These are phyloP conservation scores for Branchipolynoe longqiensis DNA, from an alignment of 2,888 invertebrate species.

Conservation along the genomic window DNA sequence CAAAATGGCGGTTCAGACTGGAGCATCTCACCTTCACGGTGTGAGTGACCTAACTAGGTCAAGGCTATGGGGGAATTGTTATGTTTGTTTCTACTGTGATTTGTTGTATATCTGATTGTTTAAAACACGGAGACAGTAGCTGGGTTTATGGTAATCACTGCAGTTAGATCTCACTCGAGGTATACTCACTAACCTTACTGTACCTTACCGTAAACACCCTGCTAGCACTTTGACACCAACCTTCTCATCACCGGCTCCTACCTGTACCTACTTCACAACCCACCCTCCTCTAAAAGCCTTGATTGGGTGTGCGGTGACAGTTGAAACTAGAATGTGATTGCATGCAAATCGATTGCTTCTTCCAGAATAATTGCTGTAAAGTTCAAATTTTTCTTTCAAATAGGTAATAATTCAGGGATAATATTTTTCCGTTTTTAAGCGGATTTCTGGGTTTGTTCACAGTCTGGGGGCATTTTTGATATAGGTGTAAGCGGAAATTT, in stretches of 20 bases:
- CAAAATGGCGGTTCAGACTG: too few relatives aligned
- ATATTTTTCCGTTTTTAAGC: too few relatives aligned
- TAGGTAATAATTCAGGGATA: too few relatives aligned
- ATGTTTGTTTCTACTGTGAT: slow-evolving; percentile 11
- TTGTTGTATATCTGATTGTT: slow-evolving; percentile 1
- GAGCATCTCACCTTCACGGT: not conserved
- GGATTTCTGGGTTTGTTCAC: too few relatives aligned
- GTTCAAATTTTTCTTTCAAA: too few relatives aligned
- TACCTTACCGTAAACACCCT: too few relatives aligned
- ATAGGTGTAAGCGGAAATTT: too few relatives aligned
- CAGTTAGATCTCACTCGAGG: slow-evolving; percentile 15
- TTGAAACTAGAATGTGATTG: not conserved
- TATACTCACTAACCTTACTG: slow-evolving; percentile 2
- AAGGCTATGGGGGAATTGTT: slow-evolving; percentile 14
- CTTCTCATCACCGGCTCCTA: not conserved
- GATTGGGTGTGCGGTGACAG: not conserved
- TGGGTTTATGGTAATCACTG: slow-evolving; percentile 33
- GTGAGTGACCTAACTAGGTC: too few relatives aligned
- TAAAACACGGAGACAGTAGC: not conserved
- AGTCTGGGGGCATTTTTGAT: too few relatives aligned
- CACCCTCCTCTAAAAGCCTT: not conserved
- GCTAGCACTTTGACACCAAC: too few relatives aligned
- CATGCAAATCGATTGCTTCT: too few relatives aligned
- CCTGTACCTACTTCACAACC: not conserved
- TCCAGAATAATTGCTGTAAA: too few relatives aligned